Conservation (phyloP, 1,140 invertebrate genomes). For the Saccostrea cuccullata region DNA sequence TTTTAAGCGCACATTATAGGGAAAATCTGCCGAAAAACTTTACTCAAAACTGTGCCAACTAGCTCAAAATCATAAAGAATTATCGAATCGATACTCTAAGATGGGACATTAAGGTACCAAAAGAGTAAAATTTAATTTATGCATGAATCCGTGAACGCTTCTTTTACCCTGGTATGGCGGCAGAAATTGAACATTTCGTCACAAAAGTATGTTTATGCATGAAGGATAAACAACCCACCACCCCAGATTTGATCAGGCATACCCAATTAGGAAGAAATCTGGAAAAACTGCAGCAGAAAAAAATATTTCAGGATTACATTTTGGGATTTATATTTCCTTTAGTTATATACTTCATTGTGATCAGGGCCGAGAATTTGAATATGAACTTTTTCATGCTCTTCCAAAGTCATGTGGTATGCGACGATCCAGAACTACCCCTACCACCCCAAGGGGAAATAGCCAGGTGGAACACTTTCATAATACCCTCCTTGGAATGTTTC, state of each 20-base stretch:
- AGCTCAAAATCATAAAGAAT: slow-evolving; percentile 13
- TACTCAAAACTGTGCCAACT: slow-evolving; percentile 44
- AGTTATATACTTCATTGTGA: slow-evolving; percentile 52
- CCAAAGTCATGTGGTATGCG: slow-evolving; percentile 42
- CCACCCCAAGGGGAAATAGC: slow-evolving; percentile 51
- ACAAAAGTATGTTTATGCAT: slow-evolving; percentile 32
- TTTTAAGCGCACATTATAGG: slow-evolving; percentile 46
- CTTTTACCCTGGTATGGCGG: slow-evolving; percentile 53
- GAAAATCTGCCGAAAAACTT: slow-evolving; percentile 50
- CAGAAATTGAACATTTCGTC: slow-evolving; percentile 50
- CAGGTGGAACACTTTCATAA: slow-evolving; percentile 39
- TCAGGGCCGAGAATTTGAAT: slow-evolving; percentile 60
- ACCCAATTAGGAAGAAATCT: slow-evolving; percentile 54
- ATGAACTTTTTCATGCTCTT: slow-evolving; percentile 49
- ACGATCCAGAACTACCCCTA: slow-evolving; percentile 48
- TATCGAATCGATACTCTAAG: slow-evolving; percentile 41
- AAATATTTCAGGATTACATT: slow-evolving; percentile 57
- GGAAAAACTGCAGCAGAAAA: slow-evolving; percentile 53
- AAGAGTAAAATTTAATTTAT: not conserved
- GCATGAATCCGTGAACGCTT: slow-evolving; percentile 41
- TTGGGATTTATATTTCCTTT: slow-evolving; percentile 53
- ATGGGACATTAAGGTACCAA: slow-evolving; percentile 57
- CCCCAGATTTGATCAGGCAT: slow-evolving; percentile 59
- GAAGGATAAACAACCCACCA: slow-evolving; percentile 53
- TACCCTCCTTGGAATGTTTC: slow-evolving; percentile 34